phyloP scores from a whole-genome alignment of 2,797 vertebrate genomes.

The Ispidina picta region DNA sequence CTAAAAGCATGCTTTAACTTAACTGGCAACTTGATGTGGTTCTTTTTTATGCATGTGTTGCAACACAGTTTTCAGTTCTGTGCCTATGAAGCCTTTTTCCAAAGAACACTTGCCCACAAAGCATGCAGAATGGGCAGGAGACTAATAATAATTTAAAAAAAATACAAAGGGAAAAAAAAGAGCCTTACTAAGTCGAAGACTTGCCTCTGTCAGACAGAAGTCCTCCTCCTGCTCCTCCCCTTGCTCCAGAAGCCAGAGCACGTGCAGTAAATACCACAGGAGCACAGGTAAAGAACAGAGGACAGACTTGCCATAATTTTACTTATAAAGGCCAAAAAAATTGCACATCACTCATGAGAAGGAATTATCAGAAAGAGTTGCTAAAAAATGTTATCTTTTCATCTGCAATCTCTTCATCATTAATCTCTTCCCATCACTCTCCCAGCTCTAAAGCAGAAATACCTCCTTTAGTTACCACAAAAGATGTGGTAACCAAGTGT shows the following conservation, averaged over 20 bases:
- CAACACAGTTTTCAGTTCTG: not conserved
- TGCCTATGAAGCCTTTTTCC: not conserved
- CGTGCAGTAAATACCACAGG: rapidly evolving
- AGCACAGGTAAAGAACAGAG: rapidly evolving
- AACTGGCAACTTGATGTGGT: not conserved
- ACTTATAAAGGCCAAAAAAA: not conserved
- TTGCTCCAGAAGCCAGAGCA: not conserved
- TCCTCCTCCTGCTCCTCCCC: not conserved
- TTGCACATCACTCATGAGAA: not conserved
- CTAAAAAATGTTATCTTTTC: not conserved
- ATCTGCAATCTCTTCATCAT: not conserved
- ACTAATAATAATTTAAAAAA: too few relatives aligned
- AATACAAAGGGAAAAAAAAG: not conserved
- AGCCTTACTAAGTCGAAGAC: not conserved
- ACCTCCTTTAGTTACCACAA: too few relatives aligned
- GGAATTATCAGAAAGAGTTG: not conserved
- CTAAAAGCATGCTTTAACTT: not conserved
- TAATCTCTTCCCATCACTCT: not conserved
- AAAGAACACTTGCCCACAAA: not conserved
- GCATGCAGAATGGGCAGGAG: not conserved
- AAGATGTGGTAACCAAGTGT: too few relatives aligned
- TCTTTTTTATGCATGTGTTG: not conserved
- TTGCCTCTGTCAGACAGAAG: not conserved
- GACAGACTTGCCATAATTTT: not conserved
- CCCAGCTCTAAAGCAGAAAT: not conserved